Base-by-base conservation (phyloP, 2,888 invertebrate species). In the Cataglyphis albicans region DNA sequence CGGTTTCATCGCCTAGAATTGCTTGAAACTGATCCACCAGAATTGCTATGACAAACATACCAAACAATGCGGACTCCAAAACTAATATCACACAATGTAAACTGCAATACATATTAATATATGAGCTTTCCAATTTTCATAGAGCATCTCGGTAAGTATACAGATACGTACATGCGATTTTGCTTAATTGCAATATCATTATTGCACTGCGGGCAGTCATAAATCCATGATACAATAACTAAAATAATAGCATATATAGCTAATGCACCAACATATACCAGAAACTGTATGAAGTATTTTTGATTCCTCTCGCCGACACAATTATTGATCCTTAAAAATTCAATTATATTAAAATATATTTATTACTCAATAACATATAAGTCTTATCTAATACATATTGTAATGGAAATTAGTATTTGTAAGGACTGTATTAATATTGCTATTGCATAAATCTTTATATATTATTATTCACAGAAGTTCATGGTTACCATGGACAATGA, bases 231-330 rank as follows among this genome's bases (percentile, higher is more conserved):
- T 68, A 96, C 95, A 52, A 97, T 95, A 61, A 98, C 97, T 91
- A 98, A 95, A n/a, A 95, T 95, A 61, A 97, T 96, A 10, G 97
- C 96, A 93, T 97, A 97, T 0, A 96, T 89, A 2, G 96, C 95
- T 84, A 97, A 94, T 65, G 96, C 94, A 80, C 97, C 97, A 84
- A 97, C 97, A 93, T 97, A 98, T 61, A 98, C 95, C 86, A 98
- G 95, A 95, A 98, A 98, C 93, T 98, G 97, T 88, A 98, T 96
- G 95, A 98, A 98, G 95, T 97, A 98, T 94, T 98, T 98, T 95
- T 98, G 98, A 95, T 98, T 98, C 92, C 96, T 96, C 95, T 98
- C 98, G 64, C 98, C 98, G 6, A 98, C 98, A 94, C 98, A 98
- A 94, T 98, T 98, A 94, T 98, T 98, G 68, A 98, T 98, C 98